Percentiles rank a stretch among this genome's conserved stretches.
phyloP scores from a whole-genome alignment of 53 echinoderm and acorn worm species.

The Astropecten irregularis region DNA sequence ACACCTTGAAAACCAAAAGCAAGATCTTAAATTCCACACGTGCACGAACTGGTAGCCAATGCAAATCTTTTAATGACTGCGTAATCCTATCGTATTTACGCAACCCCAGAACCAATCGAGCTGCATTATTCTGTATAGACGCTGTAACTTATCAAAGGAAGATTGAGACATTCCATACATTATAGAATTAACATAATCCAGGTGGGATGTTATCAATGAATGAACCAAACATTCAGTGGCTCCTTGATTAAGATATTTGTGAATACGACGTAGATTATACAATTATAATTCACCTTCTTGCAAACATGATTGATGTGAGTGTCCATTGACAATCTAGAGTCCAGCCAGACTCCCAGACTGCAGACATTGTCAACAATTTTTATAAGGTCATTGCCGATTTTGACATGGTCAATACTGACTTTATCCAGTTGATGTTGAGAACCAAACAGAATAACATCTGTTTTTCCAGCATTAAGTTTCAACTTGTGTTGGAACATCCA shows the following conservation, averaged over 20 bases:
- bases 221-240: too few relatives aligned
- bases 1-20: neutral
- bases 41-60: neutral
- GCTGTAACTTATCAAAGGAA: neutral
- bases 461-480: too few relatives aligned
- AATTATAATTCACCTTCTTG: neutral
- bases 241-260: neutral
- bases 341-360: too few relatives aligned
- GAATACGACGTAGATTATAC: neutral
- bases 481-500: neutral
- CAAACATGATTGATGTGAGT: too few relatives aligned
- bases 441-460: too few relatives aligned
- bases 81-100: neutral
- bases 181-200: neutral
- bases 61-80: neutral
- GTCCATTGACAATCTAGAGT: too few relatives aligned
- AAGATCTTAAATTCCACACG: neutral
- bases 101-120: neutral
- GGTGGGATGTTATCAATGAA: neutral
- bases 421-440: neutral
- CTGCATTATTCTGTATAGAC: neutral
- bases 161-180: constrained; percentile 4
- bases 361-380: neutral
- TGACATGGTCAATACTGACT: neutral
- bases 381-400: neutral